phyloP scores from a whole-genome alignment of 2,113 vertebrate genomes.

The Psammodynastes pulverulentus region DNA sequence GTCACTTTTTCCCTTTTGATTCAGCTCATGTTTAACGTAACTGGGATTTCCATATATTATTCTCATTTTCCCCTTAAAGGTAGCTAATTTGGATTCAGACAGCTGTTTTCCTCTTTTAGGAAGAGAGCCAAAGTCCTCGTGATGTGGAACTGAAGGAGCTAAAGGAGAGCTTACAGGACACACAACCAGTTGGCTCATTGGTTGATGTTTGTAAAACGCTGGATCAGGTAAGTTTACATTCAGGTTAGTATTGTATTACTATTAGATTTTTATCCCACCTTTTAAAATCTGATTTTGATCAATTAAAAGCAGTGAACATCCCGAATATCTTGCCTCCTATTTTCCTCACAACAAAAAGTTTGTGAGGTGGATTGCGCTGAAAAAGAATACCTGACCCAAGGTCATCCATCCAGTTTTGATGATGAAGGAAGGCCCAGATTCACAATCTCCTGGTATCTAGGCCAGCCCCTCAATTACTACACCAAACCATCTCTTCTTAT shows the following conservation, averaged over 20 bases:
- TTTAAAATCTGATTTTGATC: neutral
- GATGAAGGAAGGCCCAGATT: neutral
- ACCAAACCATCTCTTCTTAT: neutral
- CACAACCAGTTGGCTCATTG: constrained; percentile 89
- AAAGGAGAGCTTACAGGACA: constrained; percentile 93
- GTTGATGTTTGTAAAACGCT: constrained; percentile 91
- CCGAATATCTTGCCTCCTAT: neutral
- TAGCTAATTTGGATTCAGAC: neutral
- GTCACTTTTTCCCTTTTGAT: neutral
- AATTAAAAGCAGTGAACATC: neutral
- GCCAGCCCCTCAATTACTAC: neutral
- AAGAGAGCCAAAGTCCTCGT: constrained; percentile 75
- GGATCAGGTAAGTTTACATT: constrained; percentile 81
- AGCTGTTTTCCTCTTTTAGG: constrained; percentile 63
- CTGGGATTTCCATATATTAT: neutral
- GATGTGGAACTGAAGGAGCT: constrained; percentile 87
- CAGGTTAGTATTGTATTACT: neutral
- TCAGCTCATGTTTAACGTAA: neutral
- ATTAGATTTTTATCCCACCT: neutral
- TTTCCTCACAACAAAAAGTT: neutral
- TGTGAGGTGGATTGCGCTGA: neutral
- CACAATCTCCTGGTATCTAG: neutral
- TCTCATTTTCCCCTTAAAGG: neutral
- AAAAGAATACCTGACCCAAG: neutral
- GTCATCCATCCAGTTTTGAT: neutral